Base-by-base conservation (phyloP, 2,888 invertebrate genomes). In the Parascotia fuliginaria region DNA sequence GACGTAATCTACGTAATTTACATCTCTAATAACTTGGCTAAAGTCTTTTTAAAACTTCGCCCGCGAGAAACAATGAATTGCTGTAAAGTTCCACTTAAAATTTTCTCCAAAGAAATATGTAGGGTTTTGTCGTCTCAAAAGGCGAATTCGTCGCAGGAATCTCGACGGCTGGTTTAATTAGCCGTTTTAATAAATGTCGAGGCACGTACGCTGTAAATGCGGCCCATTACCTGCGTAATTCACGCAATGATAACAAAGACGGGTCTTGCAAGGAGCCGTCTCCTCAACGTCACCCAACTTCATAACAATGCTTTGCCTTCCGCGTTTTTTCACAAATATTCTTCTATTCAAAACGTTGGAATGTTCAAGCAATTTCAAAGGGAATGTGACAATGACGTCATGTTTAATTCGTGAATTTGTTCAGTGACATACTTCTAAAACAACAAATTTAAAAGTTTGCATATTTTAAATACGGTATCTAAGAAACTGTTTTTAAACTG, bases 181-280 rank as follows among this genome's bases (percentile, higher is more conserved):
- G 88, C 79, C 81, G 74, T 75, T 80, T 80, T 89, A 89, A 89
- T 89, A 84, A 89, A 89, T 89, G 87, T 88, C 81, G 79, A 74
- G 85, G 82, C 89, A 89, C 89, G 89, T 89, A 84, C 88, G 83
- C 78, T 79, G 79, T 85, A 81, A 88, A 87, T 80, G 85, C 83
- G 85, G 75, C 79, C 85, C 87, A 87, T 89, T 89, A 88, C 88
- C 87, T 85, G 80, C 79, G 83, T 86, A 82, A 85, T 87, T 89
- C 87, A 83, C 86, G 83, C 83, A 81, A 80, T 80, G 87, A 87
- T 89, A 87, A 88, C 85, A 87, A 83, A 81, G 79, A 67, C 61
- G 63, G 55, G 50, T 46, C 59, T 55, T 52, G 54, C 52, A 47
- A 41, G 46, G 48, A 61, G 54, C 50, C 60, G 55, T 55, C 60